Base-by-base conservation (phyloP, 2,888 invertebrate genomes). In the Therioaphis trifolii region DNA sequence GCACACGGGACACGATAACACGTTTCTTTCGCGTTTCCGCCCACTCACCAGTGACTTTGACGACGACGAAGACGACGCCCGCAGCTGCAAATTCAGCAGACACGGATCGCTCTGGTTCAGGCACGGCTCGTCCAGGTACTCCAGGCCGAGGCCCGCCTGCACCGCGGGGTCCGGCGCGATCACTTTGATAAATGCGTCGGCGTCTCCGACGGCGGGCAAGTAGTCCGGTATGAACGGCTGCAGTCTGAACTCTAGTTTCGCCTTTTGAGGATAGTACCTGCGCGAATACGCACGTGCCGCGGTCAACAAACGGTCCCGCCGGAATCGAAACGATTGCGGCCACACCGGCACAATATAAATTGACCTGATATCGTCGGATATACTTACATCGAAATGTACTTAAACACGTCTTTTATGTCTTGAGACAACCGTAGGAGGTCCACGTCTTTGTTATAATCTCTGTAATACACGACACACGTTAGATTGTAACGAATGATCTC, bases 131-230 rank as follows among this genome's bases (percentile, higher is more conserved):
- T 99, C 99, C 85, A 97, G 88, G n/a, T 95, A 93, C 0, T 91
- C 91, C 80, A 96, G 88, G 12, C 96, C 94, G 7, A 90, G 86
- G 82, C 94, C 91, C 15, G 92, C 92, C 92, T 84, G 84, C 14
- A 84, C n/a, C n/a, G 79, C 61, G 4, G 69, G 69, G 86, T 95
- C 94, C 0, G 98, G 98, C 29, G 96, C 92, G 69, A 92, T 90
- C 1, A 98, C 95, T 90, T 99, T 99, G 61, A 99, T 92, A 89
- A 99, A 98, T 4, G 98, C 97, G 89, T 99, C 99, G 86, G 98
- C 97, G 89, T 99, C 99, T 0, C 99, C 99, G 71, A 99, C 98
- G 0, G 98, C 96, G 12, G 99, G 99, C 87, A 99, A 95, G 89
- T 94, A 99, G 88, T 99, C 99, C 0, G 98, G 97, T 80, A 98